Evolutionary conservation across 2,113 vertebrate genomes (phyloP).

Genomic region (Trogon melanurus): DNA sequence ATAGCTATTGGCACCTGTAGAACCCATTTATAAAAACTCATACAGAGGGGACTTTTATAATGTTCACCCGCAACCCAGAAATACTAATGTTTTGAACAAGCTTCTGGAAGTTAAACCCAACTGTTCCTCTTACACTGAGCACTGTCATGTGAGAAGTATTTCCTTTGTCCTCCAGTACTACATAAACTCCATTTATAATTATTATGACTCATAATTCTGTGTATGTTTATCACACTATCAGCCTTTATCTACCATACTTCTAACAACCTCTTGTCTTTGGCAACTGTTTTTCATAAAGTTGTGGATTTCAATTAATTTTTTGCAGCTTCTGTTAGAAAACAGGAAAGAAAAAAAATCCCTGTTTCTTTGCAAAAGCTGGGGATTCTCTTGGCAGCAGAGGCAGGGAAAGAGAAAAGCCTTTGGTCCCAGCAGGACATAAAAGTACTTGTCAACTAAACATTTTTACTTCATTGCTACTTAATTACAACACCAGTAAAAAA

Average conservation of each 20-base stretch:
- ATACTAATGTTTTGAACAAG: neutral
- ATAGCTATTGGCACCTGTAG: neutral
- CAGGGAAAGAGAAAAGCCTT: neutral
- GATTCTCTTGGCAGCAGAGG: neutral
- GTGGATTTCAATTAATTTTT: neutral
- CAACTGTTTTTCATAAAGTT: neutral
- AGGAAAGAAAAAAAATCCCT: neutral
- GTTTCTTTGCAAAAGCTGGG: neutral
- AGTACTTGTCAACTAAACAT: neutral
- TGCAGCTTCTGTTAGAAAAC: neutral
- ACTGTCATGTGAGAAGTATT: neutral
- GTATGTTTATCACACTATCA: neutral
- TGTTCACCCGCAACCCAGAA: rapidly evolving
- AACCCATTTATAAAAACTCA: neutral
- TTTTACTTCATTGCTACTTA: neutral
- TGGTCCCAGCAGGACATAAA: neutral
- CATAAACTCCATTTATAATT: neutral
- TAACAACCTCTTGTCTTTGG: neutral
- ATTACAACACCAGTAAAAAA: rapidly evolving
- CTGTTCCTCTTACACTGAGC: neutral
- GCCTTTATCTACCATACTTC: neutral
- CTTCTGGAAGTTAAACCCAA: neutral
- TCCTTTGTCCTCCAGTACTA: rapidly evolving
- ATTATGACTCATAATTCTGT: neutral
- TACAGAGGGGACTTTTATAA: neutral